Evolutionary conservation across 2,113 vertebrate genomes (phyloP), one percentile per base, ranked within the genome.

Genomic region (Lycocorax pyrrhopterus): DNA sequence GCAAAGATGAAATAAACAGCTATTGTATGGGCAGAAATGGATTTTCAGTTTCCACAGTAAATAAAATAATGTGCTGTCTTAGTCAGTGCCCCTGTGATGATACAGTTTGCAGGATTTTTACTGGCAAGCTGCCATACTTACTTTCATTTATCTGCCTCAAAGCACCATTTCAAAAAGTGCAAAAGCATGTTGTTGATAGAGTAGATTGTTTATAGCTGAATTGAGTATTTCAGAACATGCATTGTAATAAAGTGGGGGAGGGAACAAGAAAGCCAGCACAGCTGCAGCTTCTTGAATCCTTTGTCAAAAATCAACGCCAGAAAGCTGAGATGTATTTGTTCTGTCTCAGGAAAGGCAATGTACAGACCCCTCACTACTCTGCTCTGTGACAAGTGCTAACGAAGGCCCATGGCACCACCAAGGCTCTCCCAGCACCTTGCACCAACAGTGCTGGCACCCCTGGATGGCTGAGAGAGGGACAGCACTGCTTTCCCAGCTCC

Each of bases 131-230:
- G 98, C 99, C 99, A 97, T 98, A 97, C 98, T 97, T 96, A 97
- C 98, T 99, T 97, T 98, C 98, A 98, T 98, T 98, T 98, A 98
- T 99, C 98, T 98, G 98, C 97, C 98, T 99, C 98, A 96, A 98
- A 98, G 98, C 98, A 98, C 97, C 97, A 97, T 98, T 98, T 98
- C 98, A 96, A 98, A 98, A 98, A 99, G 99, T 99, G 99, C 99
- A 99, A 99, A 99, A 99, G 98, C 99, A 98, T 99, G 99, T 99
- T 98, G 98, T 97, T 98, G 98, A 98, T 98, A 97, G 98, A 99
- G 98, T 97, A 98, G 98, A 98, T 98, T 99, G 98, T 99, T 99
- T 99, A 99, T 98, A 98, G 98, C 98, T 97, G 98, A 98, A 98
- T 95, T 98, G 98, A 98, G 98, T 95, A 96, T 98, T 98, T 98